Conservation (phyloP, 2,113 vertebrate genomes). For the Delphinapterus leucas region DNA sequence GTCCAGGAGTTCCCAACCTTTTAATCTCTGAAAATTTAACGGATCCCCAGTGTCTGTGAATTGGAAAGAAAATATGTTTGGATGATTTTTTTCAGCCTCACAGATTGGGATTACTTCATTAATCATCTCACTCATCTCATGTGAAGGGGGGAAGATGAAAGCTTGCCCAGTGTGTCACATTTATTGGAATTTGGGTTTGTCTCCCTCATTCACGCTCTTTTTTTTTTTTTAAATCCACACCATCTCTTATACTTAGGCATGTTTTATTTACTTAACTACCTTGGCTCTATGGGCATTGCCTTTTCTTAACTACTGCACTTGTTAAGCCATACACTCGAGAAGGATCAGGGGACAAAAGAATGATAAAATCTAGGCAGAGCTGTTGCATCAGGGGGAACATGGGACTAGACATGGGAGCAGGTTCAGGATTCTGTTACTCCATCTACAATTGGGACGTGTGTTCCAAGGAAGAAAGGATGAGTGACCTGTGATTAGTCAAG, state of each 20-base stretch:
- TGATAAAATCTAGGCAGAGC: background rate
- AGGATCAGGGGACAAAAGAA: background rate
- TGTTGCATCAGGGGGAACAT: background rate
- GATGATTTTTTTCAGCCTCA: background rate
- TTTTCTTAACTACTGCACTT: conserved; percentile 11
- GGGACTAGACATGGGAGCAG: background rate
- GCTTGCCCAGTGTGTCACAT: conserved; percentile 32
- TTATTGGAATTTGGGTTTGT: background rate
- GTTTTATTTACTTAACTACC: background rate
- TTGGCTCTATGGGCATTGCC: background rate
- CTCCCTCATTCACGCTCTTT: background rate
- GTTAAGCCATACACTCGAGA: background rate
- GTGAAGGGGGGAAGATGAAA: background rate
- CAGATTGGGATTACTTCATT: background rate
- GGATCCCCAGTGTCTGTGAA: background rate
- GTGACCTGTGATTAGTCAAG: background rate
- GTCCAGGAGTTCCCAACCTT: background rate
- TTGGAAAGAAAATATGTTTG: background rate
- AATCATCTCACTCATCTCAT: background rate
- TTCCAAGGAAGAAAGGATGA: background rate
- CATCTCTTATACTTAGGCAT: background rate
- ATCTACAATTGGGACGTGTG: background rate
- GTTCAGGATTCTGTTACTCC: background rate
- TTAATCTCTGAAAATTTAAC: background rate
- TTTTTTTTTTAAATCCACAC: background rate